These are phyloP conservation scores for Rhizoglyphus robini DNA, from an alignment of 1,140 invertebrate species.

Conservation along the genomic window DNA sequence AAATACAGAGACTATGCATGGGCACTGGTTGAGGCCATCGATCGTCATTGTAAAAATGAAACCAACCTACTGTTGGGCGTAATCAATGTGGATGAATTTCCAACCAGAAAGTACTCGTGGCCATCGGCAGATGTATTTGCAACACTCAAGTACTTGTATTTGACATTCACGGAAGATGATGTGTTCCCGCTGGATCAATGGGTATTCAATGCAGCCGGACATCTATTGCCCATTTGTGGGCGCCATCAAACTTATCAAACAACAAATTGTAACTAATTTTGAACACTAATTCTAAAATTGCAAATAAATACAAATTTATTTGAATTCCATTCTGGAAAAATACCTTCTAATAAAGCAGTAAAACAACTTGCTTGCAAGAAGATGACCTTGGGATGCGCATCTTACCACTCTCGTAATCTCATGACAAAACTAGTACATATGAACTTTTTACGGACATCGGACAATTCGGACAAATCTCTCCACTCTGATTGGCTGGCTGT, in stretches of 20 bases:
- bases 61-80: not conserved
- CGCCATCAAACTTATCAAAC: not conserved
- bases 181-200: not conserved
- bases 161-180: not conserved
- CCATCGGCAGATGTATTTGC: not conserved
- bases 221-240: not conserved
- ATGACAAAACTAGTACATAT: not conserved
- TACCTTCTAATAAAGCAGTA: not conserved
- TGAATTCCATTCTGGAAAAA: not conserved
- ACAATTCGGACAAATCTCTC: not conserved
- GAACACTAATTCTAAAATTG: not conserved
- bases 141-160: not conserved
- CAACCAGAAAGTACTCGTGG: not conserved
- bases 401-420: too few relatives aligned
- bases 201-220: not conserved
- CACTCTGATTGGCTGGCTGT: not conserved
- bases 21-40: not conserved
- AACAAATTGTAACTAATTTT: not conserved
- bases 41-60: not conserved
- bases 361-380: not conserved
- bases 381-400: too few relatives aligned
- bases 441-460: not conserved
- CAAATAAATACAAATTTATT: not conserved
- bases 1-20: not conserved
- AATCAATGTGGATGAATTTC: not conserved